Percentiles rank a stretch among this genome's conserved stretches.
Conservation (phyloP, 1,140 invertebrate genomes). For the Trinorchestia longiramus region DNA sequence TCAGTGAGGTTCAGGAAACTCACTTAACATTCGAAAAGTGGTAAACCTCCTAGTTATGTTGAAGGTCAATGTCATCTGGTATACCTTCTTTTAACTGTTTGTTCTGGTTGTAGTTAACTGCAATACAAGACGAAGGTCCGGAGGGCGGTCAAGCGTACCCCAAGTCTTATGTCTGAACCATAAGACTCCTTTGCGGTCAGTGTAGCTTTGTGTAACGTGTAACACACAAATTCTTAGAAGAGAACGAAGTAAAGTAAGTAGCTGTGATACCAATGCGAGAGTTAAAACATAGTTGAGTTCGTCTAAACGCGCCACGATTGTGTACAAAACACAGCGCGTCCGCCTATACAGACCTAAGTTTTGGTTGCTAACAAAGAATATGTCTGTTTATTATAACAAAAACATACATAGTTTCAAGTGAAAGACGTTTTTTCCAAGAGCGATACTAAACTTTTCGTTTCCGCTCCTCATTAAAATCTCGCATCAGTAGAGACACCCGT, state of each 20-base stretch:
- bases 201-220: too few species aligned
- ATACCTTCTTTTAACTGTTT: neutral
- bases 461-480: too few species aligned
- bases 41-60: neutral
- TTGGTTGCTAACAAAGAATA: neutral
- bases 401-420: too few species aligned
- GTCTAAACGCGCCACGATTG: neutral
- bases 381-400: neutral
- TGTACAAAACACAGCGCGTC: neutral
- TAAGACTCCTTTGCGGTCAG: constrained; percentile 10
- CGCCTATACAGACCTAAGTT: neutral
- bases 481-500: too few species aligned
- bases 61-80: neutral
- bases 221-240: too few species aligned
- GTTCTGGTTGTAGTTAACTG: neutral
- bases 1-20: neutral
- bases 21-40: neutral
- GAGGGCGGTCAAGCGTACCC: neutral
- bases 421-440: too few species aligned
- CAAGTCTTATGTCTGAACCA: constrained; percentile 22
- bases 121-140: constrained; percentile 22
- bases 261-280: too few species aligned
- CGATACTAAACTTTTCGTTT: too few species aligned
- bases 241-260: too few species aligned
- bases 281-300: neutral